Conservation (phyloP, 2,797 vertebrate genomes). For the Carcharodon carcharias region DNA sequence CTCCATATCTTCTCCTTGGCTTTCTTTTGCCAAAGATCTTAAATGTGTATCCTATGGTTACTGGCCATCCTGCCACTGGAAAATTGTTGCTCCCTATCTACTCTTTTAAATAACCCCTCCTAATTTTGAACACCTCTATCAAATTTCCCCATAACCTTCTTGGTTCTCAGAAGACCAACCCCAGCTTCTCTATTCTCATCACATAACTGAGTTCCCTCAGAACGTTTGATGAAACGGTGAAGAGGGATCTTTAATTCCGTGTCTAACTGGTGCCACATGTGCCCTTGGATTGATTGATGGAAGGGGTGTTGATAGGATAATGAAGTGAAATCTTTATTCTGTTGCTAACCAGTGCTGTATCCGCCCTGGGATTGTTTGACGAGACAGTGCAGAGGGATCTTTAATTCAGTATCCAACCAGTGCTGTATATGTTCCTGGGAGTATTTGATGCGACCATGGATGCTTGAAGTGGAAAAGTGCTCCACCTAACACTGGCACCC, state of each 20-base stretch:
- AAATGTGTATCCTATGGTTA: background rate
- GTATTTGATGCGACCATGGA: background rate
- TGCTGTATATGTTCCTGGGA: background rate
- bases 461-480: background rate
- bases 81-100: background rate
- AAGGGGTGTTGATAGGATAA: background rate
- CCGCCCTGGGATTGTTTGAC: background rate
- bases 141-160: background rate
- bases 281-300: background rate
- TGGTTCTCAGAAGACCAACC: background rate
- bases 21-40: background rate
- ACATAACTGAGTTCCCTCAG: background rate
- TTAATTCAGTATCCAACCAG: background rate
- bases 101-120: background rate
- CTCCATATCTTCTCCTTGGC: background rate
- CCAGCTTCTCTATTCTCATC: background rate
- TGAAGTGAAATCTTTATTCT: background rate
- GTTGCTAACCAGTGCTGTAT: background rate
- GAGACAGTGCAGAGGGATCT: background rate
- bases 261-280: background rate
- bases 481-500: background rate
- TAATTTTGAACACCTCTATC: background rate
- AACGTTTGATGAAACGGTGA: background rate
- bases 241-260: background rate
- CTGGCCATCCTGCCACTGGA: background rate